phyloP scores from a whole-genome alignment of 2,888 invertebrate genomes.

The Latrodectus elegans region DNA sequence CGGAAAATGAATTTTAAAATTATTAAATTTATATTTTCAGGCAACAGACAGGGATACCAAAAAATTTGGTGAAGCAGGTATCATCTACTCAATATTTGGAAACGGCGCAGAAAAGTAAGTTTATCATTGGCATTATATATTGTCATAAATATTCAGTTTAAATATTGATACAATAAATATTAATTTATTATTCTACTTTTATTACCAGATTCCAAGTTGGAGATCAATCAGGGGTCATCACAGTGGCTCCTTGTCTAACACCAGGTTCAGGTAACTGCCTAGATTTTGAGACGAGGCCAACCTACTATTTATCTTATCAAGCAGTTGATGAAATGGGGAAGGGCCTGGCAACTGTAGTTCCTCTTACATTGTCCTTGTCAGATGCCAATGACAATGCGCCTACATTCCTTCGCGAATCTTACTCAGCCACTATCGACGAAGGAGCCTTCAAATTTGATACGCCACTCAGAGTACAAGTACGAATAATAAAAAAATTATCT shows the following conservation, averaged over 20 bases:
- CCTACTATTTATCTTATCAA: slow-evolving; percentile 86
- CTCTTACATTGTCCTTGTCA: slow-evolving; percentile 71
- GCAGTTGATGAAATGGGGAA: slow-evolving; percentile 89
- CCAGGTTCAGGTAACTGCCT: slow-evolving; percentile 84
- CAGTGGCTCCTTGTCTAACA: slow-evolving; percentile 84
- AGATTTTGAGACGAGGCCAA: slow-evolving; percentile 87
- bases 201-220: slow-evolving; percentile 85
- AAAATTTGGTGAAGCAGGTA: slow-evolving; percentile 86
- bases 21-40: slow-evolving; percentile 56
- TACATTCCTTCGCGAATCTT: slow-evolving; percentile 84
- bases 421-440: slow-evolving; percentile 89
- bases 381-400: slow-evolving; percentile 85
- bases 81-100: slow-evolving; percentile 88
- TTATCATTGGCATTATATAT: background rate
- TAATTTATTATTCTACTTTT: slow-evolving; percentile 74
- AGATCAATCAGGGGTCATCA: slow-evolving; percentile 81
- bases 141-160: background rate
- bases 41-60: slow-evolving; percentile 91
- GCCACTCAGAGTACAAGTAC: slow-evolving; percentile 73
- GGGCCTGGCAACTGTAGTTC: slow-evolving; percentile 74
- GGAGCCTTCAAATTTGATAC: slow-evolving; percentile 86
- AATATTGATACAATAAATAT: background rate
- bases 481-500: background rate
- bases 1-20: background rate
- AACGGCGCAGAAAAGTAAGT: slow-evolving; percentile 83